Evolutionary conservation across 2,113 vertebrate species (phyloP), one percentile per base, ranked within the genome.

Genomic region (Ptilorrhoa leucosticta): DNA sequence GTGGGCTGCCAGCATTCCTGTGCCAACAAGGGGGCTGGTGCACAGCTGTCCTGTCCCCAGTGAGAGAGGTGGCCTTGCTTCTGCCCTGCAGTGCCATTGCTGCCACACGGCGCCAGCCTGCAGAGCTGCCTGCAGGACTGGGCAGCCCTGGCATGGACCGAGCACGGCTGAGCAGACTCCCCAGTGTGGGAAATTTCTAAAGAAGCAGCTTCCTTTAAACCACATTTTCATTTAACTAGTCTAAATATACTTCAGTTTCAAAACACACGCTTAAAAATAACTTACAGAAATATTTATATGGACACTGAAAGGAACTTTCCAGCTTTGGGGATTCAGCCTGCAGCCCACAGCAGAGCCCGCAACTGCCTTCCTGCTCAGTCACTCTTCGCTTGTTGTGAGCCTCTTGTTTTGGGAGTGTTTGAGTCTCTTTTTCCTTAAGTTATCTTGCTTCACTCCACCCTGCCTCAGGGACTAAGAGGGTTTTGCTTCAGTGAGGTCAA

Each of bases 181-280:
- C 39, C 89, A 89, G 94, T 93, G 95, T 97, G 97, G 96, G 96
- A 97, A 97, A 96, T 94, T 83, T 95, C 81, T 85, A 24, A 79
- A 95, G 96, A 48, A 80, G 51, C 90, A 88, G 60, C 64, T 77
- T 95, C 81, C 86, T 86, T 30, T 76, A 94, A 96, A 97, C 86
- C 94, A 81, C 90, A 87, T 95, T 96, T 97, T 96, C 90, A 95
- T 97, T 82, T 92, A 76, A 79, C 94, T 77, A 51, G 68, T 86
- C 96, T 97, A 97, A 97, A 97, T 96, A 97, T 97, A 97, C 92
- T 96, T 76, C 66, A 73, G 90, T 86, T 96, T 96, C 94, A 97
- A 96, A 97, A 97, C 91, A 97, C 80, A 40, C 17, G 19, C 78
- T 94, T 94, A 97, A 97, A 97, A 97, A 97, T 97, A 97, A 87